Conservation (phyloP, 2,113 vertebrate genomes). For the Pandion haliaetus region DNA sequence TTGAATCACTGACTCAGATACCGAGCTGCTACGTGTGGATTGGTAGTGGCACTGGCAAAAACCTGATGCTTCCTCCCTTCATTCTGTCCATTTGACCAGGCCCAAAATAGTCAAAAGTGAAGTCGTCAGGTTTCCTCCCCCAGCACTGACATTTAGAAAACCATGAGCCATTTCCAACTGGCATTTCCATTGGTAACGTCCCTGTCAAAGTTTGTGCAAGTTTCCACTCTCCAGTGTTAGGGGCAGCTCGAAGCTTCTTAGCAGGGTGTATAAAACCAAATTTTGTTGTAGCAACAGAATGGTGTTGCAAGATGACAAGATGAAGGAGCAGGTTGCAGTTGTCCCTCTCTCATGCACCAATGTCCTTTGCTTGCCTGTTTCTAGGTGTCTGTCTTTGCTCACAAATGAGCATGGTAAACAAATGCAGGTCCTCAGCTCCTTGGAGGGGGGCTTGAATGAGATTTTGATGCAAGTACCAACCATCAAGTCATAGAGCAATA, state of each 20-base stretch:
- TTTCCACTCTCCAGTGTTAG: not conserved
- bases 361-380: not conserved
- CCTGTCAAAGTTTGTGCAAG: not conserved
- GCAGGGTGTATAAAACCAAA: not conserved
- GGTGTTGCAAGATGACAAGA: not conserved
- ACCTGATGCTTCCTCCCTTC: not conserved
- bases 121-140: not conserved
- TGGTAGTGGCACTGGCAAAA: not conserved
- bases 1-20: not conserved
- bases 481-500: not conserved
- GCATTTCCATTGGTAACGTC: not conserved
- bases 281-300: not conserved
- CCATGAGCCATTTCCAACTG: not conserved
- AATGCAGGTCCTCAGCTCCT: not conserved
- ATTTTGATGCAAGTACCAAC: not conserved
- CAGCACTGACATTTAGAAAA: not conserved
- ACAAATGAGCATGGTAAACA: not conserved
- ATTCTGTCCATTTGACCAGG: not conserved
- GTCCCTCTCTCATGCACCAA: not conserved
- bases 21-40: not conserved
- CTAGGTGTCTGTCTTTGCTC: not conserved
- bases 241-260: not conserved
- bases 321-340: not conserved
- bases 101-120: not conserved
- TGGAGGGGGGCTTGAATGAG: not conserved